A percentile compares a stretch with the other conserved stretches of the same genome.
Conservation (phyloP, 2,797 vertebrate genomes). For the Melanotaenia maccullochi region DNA sequence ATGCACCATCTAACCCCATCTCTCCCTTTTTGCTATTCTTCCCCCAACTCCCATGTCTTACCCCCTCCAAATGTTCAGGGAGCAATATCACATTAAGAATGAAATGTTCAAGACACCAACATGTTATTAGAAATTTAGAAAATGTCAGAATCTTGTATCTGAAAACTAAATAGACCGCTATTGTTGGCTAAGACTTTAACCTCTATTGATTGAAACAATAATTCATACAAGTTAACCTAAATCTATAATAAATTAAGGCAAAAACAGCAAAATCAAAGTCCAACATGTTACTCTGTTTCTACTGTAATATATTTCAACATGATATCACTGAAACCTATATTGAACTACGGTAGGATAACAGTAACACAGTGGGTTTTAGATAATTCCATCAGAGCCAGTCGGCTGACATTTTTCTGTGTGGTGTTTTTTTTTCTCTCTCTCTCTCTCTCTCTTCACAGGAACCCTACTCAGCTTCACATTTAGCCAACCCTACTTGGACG, state of each 20-base stretch:
- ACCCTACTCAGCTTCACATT: not conserved
- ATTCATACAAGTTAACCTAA: slow-evolving; percentile 3
- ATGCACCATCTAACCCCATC: slow-evolving; percentile 72
- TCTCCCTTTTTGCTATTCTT: slow-evolving; percentile 44
- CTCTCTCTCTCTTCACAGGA: no score
- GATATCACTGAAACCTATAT: not conserved
- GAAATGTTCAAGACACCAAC: slow-evolving; percentile 6
- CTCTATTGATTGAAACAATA: slow-evolving; percentile 10
- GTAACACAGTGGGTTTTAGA: not conserved
- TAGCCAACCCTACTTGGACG: not conserved
- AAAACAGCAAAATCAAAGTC: not conserved
- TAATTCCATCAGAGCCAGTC: not conserved
- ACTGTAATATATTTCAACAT: not conserved
- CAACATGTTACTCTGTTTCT: not conserved
- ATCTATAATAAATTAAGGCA: slow-evolving; percentile 1
- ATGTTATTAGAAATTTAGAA: not conserved
- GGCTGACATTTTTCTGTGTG: not conserved
- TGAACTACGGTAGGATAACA: not conserved
- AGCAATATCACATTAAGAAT: slow-evolving; percentile 48
- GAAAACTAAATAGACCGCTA: not conserved
- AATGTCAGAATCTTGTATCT: not conserved
- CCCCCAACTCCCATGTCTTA: slow-evolving; percentile 7
- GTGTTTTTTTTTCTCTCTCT: no score
- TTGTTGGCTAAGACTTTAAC: not conserved
- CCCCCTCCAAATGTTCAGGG: slow-evolving; percentile 39